phyloP scores from a whole-genome alignment of 2,113 vertebrate genomes.

The Alouatta palliata region DNA sequence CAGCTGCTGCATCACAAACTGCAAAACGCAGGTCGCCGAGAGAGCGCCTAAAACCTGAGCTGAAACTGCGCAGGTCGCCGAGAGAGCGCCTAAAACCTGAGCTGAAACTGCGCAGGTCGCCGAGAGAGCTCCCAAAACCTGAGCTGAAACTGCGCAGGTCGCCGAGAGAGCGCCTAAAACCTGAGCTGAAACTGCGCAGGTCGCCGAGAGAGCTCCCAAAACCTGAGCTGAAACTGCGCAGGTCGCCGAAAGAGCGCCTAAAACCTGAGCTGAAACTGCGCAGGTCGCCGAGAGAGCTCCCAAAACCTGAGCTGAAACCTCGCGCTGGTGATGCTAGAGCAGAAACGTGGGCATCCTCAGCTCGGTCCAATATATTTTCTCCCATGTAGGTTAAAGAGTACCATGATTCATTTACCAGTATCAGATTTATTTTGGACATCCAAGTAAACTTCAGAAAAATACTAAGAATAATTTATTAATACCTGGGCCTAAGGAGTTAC shows the following conservation, averaged over 20 bases:
- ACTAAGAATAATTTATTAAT: accelerated
- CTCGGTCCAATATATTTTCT: background rate
- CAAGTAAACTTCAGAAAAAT: background rate
- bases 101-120: too few relatives aligned
- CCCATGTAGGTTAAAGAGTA: accelerated
- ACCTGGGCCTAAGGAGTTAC: background rate
- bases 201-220: too few relatives aligned
- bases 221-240: too few relatives aligned
- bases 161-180: background rate
- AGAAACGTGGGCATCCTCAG: background rate
- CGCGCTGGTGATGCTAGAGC: background rate
- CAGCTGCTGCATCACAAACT: background rate
- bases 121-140: background rate
- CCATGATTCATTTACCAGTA: accelerated
- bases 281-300: background rate
- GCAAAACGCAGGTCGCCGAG: background rate
- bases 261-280: too few relatives aligned
- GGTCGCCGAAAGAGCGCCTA: too few relatives aligned
- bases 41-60: background rate
- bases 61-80: too few relatives aligned
- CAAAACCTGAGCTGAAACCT: background rate
- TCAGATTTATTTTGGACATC: background rate
- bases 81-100: background rate
- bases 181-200: background rate
- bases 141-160: background rate